phyloP scores from a whole-genome alignment of 2,797 vertebrate species.

The Acrocephalus scirpaceus region DNA sequence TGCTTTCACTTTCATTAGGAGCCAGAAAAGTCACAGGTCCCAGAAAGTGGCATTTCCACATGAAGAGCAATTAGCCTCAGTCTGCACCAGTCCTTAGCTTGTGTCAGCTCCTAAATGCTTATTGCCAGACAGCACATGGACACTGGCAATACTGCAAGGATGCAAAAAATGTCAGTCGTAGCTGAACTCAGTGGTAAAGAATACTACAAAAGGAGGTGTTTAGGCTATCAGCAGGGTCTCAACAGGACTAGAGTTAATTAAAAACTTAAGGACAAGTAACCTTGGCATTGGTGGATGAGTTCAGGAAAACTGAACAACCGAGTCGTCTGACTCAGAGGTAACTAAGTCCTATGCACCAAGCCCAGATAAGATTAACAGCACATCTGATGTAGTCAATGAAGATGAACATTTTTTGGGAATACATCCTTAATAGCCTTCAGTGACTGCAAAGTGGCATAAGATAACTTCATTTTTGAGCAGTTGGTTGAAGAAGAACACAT shows the following conservation, averaged over 20 bases:
- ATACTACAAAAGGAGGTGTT: neutral
- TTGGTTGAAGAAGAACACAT: neutral
- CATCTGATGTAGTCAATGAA: neutral
- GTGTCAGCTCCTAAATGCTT: neutral
- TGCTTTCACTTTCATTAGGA: neutral
- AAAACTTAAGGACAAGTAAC: neutral
- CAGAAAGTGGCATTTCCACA: neutral
- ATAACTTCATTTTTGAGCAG: neutral
- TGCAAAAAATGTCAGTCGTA: neutral
- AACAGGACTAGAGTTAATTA: neutral
- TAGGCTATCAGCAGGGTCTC: neutral
- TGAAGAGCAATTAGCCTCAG: neutral
- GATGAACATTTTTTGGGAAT: neutral
- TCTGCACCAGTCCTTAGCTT: neutral
- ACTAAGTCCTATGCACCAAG: neutral
- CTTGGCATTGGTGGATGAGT: neutral
- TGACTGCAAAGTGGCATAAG: neutral
- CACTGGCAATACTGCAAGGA: neutral
- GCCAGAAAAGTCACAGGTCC: neutral
- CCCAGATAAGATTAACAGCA: neutral
- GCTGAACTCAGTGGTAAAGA: neutral
- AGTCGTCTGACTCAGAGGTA: neutral
- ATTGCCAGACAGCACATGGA: neutral
- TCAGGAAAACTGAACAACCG: neutral
- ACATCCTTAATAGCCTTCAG: neutral